Conservation (phyloP, 2,113 vertebrate genomes). For the Microcebus tavaratra region DNA sequence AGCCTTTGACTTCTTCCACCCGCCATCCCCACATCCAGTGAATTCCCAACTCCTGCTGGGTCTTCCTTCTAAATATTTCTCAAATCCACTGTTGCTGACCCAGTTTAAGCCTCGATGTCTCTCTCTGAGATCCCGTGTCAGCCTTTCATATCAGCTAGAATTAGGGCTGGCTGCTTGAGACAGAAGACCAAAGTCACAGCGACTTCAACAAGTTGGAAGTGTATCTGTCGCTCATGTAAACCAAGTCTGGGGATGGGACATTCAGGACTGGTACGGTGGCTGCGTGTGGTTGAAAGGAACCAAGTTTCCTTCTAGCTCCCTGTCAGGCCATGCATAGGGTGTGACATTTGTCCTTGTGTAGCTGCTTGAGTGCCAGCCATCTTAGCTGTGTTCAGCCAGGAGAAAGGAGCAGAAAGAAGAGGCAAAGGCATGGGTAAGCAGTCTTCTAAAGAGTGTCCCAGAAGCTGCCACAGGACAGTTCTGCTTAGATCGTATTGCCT, state of each 20-base stretch:
- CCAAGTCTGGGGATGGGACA: background rate
- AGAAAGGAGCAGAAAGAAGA: background rate
- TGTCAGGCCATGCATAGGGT: background rate
- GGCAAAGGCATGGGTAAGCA: background rate
- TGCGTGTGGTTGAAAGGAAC: background rate
- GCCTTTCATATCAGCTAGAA: background rate
- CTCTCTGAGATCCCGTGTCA: background rate
- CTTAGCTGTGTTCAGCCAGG: background rate
- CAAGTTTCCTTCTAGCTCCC: background rate
- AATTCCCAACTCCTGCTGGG: background rate
- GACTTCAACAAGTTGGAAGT: background rate
- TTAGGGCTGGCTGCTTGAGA: background rate
- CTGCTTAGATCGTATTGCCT: background rate
- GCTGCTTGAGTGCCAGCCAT: background rate
- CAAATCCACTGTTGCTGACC: background rate
- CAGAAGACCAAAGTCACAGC: background rate
- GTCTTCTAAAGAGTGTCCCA: background rate
- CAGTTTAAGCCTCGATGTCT: background rate
- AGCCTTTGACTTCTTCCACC: background rate
- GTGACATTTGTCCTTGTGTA: background rate
- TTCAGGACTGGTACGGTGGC: background rate
- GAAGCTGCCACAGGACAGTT: background rate
- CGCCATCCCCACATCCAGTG: background rate
- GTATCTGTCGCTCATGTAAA: background rate
- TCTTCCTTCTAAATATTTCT: background rate